Conservation (phyloP, 2,797 vertebrate genomes). For the Champsocephalus gunnari region DNA sequence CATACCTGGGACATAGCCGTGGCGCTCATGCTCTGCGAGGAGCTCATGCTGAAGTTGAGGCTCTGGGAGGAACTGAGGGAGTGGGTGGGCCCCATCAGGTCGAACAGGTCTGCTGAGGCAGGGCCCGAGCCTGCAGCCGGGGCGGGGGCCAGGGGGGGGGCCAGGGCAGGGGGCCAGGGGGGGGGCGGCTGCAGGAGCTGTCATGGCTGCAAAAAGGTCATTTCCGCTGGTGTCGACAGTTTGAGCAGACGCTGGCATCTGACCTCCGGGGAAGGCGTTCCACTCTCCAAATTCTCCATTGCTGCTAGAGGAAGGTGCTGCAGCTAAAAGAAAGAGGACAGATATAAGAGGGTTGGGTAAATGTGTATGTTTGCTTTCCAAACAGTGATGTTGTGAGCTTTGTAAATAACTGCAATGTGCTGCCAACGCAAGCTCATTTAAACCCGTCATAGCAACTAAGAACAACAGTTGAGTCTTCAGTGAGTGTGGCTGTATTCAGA, state of each 20-base stretch:
- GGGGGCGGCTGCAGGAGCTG: conserved; percentile 67
- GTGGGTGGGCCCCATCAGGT: conserved; percentile 90
- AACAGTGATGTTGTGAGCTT: conserved; percentile 7
- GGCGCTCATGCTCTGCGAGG: conserved; percentile 83
- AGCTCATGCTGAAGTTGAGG: conserved; percentile 95
- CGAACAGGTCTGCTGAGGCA: conserved; percentile 90
- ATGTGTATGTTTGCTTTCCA: conserved; percentile 1
- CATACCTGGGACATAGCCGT: conserved; percentile 90
- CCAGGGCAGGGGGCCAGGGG: conserved; percentile 58
- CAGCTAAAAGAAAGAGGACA: conserved; percentile 45
- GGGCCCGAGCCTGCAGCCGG: conserved; percentile 75
- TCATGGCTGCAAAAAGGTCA: conserved; percentile 85
- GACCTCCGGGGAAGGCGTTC: conserved; percentile 91
- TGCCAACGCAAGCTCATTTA: conserved; percentile 12
- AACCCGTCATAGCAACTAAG: conserved; percentile 22
- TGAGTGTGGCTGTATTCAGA: conserved; percentile 34
- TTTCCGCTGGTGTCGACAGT: conserved; percentile 67
- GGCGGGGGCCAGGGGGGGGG: conserved; percentile 62
- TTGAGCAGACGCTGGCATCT: conserved; percentile 82
- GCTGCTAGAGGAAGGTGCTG: conserved; percentile 84
- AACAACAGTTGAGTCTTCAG: conserved; percentile 31
- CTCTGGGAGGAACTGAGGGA: conserved; percentile 93
- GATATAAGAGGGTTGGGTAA: conserved; percentile 3
- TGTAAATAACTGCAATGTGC: conserved; percentile 31
- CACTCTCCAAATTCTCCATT: conserved; percentile 96